Base-by-base conservation (phyloP, 2,888 invertebrate species). In the Danaus chrysippus region DNA sequence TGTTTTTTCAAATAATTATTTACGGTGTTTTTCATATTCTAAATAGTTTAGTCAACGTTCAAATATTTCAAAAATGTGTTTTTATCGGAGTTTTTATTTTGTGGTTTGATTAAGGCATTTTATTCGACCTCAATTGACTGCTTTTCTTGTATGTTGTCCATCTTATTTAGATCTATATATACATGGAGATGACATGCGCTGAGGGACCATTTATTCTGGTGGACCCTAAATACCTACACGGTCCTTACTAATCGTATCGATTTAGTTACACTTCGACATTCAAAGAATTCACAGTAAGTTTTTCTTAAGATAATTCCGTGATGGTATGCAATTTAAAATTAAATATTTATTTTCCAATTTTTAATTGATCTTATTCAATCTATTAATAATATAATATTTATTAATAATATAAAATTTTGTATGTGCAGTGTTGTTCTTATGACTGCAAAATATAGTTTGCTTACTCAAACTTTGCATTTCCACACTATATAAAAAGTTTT, bases 221-320 rank as follows among this genome's bases (percentile, higher is more conserved):
- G 56, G 49, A n/a, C 42, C 49, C 59, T 69, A 71, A 68, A 69
- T 67, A 67, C 62, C 62, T 71, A 74, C 71, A 75, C 75, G 77
- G 75, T 75, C 72, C 70, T 71, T 69, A 70, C 73, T 78, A 68
- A 77, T 77, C 81, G 79, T 71, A 84, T 82, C 79, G 79, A 83
- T 82, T 82, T 75, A 61, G 73, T 69, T 73, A 82, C 79, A 78
- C 76, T 61, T 71, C 63, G 79, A 77, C 73, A 84, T 84, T 77
- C 76, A 43, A 71, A 72, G 78, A 76, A 87, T 79, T 82, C 82
- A 78, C 72, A 79, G 81, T 82, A 82, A 79, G 64, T 76, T 64
- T 68, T 42, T 10, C 17, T 42, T 41, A 34, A 54, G 23, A 57
- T 23, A 55, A 19, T 42, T 52, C 44, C 58, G 61, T 61, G 61